A percentile compares a stretch with the other conserved stretches of the same genome.
Conservation (phyloP, 2,113 vertebrate genomes). For the Centropus bengalensis region DNA sequence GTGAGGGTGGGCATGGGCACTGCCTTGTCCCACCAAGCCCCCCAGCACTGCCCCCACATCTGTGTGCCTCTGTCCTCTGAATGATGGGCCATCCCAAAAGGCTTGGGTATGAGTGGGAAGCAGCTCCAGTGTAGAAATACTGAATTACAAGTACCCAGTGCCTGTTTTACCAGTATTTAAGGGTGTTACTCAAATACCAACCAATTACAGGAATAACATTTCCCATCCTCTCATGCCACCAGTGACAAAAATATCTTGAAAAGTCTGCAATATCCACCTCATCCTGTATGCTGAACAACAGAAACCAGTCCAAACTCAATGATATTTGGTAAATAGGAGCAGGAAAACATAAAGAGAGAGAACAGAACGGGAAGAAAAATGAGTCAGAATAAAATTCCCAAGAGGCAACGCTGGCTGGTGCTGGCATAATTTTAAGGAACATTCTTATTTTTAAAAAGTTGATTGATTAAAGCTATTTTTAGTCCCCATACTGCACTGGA, state of each 20-base stretch:
- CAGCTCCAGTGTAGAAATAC: background rate
- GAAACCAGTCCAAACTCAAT: background rate
- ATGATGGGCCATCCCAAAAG: background rate
- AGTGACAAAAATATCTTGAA: background rate
- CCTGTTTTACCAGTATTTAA: background rate
- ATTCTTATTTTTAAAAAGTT: slow-evolving; percentile 20
- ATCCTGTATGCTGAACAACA: background rate
- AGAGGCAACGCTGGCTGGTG: background rate
- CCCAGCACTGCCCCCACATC: background rate
- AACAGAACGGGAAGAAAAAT: background rate
- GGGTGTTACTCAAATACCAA: background rate
- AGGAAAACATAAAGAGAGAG: background rate
- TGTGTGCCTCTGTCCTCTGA: background rate
- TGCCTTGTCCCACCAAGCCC: background rate
- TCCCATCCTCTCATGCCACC: background rate
- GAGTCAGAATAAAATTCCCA: slow-evolving; percentile 26
- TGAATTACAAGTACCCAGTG: background rate
- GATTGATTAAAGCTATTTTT: slow-evolving; percentile 61
- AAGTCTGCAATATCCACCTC: background rate
- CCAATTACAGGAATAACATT: background rate
- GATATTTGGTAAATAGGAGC: background rate
- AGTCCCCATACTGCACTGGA: background rate
- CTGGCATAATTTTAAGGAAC: slow-evolving; percentile 24
- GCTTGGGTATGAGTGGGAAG: background rate
- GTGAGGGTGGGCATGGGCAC: accelerated